Percentiles rank a stretch among this genome's conserved stretches.
phyloP scores from a whole-genome alignment of 2,797 vertebrate species.

The Muscicapa striata region DNA sequence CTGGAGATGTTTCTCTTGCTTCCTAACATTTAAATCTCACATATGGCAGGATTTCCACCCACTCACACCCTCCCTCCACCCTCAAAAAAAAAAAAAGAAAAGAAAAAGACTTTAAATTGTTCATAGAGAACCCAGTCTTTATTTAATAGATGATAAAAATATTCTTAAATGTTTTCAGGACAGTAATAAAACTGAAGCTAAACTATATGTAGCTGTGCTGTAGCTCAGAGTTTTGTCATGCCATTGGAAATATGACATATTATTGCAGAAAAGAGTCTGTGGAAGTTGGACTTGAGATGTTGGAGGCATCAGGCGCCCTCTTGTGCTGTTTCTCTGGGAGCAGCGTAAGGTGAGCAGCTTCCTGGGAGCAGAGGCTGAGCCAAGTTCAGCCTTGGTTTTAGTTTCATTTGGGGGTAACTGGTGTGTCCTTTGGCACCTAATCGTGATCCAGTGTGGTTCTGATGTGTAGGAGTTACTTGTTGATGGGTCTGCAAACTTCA shows the following conservation, averaged over 20 bases:
- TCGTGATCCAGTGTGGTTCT: fast-evolving
- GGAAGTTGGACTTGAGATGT: neutral
- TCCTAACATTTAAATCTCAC: neutral
- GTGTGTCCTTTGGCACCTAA: neutral
- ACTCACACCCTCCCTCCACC: fast-evolving
- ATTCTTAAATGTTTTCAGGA: neutral
- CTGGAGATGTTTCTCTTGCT: neutral
- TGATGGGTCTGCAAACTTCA: neutral
- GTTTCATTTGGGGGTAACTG: neutral
- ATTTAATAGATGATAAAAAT: neutral
- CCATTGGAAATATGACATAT: fast-evolving
- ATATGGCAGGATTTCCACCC: neutral
- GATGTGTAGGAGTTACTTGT: neutral
- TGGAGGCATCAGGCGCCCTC: constrained; percentile 37
- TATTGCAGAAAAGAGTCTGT: neutral
- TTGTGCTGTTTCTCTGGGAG: neutral
- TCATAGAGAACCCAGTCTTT: neutral
- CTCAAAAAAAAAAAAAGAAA: neutral
- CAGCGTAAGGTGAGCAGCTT: fast-evolving
- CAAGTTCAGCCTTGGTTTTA: neutral
- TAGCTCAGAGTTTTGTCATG: neutral
- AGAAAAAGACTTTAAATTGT: neutral
- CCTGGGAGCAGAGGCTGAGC: neutral
- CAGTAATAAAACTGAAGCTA: neutral
- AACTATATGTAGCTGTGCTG: neutral